Evolutionary conservation across 2,888 invertebrate species (phyloP).

Genomic region (Papilio demoleus): DNA sequence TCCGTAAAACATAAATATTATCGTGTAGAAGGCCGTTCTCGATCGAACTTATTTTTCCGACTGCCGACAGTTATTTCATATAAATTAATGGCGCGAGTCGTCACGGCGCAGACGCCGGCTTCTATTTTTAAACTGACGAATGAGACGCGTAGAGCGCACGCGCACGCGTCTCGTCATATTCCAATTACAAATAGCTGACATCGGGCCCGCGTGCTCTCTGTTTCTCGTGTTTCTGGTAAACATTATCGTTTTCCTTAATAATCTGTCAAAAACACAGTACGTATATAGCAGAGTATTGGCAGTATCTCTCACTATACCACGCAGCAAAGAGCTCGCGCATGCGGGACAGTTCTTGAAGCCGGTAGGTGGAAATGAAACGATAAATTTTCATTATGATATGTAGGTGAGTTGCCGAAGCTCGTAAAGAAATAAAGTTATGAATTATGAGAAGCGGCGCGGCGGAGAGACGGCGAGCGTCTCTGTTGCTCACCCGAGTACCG

Average conservation of each 20-base stretch:
- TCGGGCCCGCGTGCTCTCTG: conserved; percentile 70
- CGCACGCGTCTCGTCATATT: conserved; percentile 82
- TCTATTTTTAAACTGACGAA: conserved; percentile 84
- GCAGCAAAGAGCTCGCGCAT: background rate
- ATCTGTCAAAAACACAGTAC: conserved; percentile 33
- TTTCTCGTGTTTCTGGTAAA: conserved; percentile 60
- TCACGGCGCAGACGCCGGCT: conserved; percentile 81
- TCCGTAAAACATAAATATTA: conserved; percentile 83
- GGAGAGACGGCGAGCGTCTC: conserved; percentile 66
- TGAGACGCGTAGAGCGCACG: conserved; percentile 80
- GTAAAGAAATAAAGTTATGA: conserved; percentile 80
- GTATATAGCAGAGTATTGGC: conserved; percentile 1
- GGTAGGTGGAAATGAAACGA: conserved; percentile 58
- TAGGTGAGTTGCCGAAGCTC: conserved; percentile 54
- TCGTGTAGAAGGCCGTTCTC: conserved; percentile 78
- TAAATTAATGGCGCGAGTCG: conserved; percentile 83
- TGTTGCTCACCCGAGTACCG: conserved; percentile 59
- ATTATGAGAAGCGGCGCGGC: conserved; percentile 76
- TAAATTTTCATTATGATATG: conserved; percentile 60
- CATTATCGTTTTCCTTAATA: conserved; percentile 48
- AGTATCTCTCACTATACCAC: background rate
- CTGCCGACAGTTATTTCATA: conserved; percentile 84
- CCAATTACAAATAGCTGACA: conserved; percentile 83
- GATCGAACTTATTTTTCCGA: conserved; percentile 81
- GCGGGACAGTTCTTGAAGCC: conserved; percentile 34